These are phyloP conservation scores for Oncopodura yosiiana DNA, from an alignment of 1,140 invertebrate genomes.

Conservation along the genomic window DNA sequence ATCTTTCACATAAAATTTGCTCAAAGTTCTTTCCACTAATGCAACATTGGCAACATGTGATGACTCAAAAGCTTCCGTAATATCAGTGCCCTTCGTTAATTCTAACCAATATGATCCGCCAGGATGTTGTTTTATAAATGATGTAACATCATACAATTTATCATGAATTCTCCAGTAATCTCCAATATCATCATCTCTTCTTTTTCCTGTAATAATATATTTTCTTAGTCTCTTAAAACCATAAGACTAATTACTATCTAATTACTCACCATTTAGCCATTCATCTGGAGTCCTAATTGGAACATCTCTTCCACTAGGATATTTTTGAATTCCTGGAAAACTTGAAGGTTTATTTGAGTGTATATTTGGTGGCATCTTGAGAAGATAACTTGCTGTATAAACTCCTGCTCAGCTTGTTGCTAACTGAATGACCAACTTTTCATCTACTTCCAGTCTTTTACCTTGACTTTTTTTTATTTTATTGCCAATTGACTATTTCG, in stretches of 20 bases:
- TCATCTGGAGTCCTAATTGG: conserved; percentile 30
- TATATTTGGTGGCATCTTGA: too few relatives aligned
- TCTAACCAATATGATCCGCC: conserved; percentile 37
- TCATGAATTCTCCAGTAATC: conserved; percentile 37
- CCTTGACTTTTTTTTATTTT: too few relatives aligned
- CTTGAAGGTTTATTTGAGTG: conserved; percentile 1
- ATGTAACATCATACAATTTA: conserved; percentile 37
- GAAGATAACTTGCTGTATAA: too few relatives aligned
- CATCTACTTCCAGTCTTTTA: too few relatives aligned
- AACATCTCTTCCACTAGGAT: conserved; percentile 32
- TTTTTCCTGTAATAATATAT: conserved; percentile 9
- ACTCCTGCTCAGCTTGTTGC: too few relatives aligned
- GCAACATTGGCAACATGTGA: conserved; percentile 33
- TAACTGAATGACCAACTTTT: too few relatives aligned
- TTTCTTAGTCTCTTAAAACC: background rate
- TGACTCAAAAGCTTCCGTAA: conserved; percentile 37
- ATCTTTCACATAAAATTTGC: conserved; percentile 31
- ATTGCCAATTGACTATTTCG: too few relatives aligned
- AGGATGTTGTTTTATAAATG: conserved; percentile 36
- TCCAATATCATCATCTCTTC: conserved; percentile 33
- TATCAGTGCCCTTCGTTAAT: conserved; percentile 36
- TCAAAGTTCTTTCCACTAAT: conserved; percentile 27
- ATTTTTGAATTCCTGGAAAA: conserved; percentile 30
- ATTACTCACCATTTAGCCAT: conserved; percentile 56
- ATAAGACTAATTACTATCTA: too few relatives aligned